phyloP scores from a whole-genome alignment of 2,888 invertebrate species.

The Melanophora roralis region DNA sequence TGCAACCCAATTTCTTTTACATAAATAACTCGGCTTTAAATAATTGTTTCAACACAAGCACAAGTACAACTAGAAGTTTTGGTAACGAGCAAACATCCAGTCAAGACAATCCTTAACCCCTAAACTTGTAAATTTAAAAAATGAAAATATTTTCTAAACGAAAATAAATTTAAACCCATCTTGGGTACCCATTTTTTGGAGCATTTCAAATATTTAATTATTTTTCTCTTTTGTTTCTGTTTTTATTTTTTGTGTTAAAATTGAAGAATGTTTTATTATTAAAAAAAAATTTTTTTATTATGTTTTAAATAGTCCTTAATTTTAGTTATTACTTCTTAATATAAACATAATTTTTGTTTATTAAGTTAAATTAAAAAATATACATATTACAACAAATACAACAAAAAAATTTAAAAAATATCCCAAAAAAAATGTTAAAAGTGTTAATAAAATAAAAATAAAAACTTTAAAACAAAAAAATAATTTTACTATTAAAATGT shows the following conservation, averaged over 20 bases:
- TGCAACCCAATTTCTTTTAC: no score
- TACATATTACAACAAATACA: slow-evolving; percentile 57
- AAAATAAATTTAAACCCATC: no score
- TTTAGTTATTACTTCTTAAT: slow-evolving; percentile 55
- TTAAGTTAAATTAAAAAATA: slow-evolving; percentile 55
- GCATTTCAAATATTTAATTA: neutral
- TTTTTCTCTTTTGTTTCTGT: slow-evolving; percentile 16
- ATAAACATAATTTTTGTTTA: slow-evolving; percentile 52
- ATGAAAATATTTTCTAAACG: no score
- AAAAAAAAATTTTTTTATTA: slow-evolving; percentile 27
- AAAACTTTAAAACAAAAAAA: slow-evolving; percentile 61
- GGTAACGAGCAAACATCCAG: no score
- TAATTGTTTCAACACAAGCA: no score
- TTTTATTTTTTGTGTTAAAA: slow-evolving; percentile 38
- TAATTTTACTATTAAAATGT: neutral
- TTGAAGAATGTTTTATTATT: slow-evolving; percentile 33
- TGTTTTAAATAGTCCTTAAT: slow-evolving; percentile 62
- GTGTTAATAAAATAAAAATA: slow-evolving; percentile 60
- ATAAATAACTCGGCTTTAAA: no score
- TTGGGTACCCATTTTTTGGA: no score
- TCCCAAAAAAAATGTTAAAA: slow-evolving; percentile 62
- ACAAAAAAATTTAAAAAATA: slow-evolving; percentile 50
- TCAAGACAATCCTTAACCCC: no score
- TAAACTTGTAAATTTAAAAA: no score
- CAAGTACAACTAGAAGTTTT: no score